A percentile compares a stretch with the other conserved stretches of the same genome.
phyloP scores from a whole-genome alignment of 1,140 invertebrate species.

The Pectinophora gossypiella region DNA sequence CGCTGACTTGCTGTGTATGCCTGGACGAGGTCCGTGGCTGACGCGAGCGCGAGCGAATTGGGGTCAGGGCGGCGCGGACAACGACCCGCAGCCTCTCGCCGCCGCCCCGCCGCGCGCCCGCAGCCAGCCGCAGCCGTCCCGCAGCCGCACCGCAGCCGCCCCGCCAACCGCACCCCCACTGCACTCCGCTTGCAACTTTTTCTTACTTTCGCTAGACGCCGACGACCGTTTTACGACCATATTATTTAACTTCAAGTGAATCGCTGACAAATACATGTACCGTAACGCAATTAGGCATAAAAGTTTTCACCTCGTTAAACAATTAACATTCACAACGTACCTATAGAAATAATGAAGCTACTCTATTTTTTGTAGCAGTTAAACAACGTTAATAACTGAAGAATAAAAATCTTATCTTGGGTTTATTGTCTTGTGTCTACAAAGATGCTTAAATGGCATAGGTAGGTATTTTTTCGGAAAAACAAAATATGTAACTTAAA shows the following conservation, averaged over 20 bases:
- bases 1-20: conserved; percentile 55
- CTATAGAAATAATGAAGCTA: too few species aligned
- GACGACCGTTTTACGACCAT: conserved; percentile 23
- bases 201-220: conserved; percentile 32
- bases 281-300: conserved; percentile 1
- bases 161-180: conserved; percentile 9
- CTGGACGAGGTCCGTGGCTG: conserved; percentile 49
- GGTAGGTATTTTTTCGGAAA: too few species aligned
- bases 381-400: too few species aligned
- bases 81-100: conserved; percentile 57
- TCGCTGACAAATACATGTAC: background rate
- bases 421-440: too few species aligned
- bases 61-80: conserved; percentile 70
- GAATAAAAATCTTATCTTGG: too few species aligned
- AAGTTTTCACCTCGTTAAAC: background rate
- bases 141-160: conserved; percentile 16
- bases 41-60: conserved; percentile 56
- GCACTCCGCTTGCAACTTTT: conserved; percentile 22
- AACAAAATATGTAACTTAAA: too few species aligned
- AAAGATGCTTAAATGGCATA: too few species aligned
- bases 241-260: conserved; percentile 5
- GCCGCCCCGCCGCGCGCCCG: conserved; percentile 16
- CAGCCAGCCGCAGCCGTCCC: conserved; percentile 19
- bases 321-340: too few species aligned
- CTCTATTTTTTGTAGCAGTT: too few species aligned